A percentile compares a stretch with the other conserved stretches of the same genome.
Evolutionary conservation across 2,888 invertebrate genomes (phyloP).

Genomic region (Toxonevra muliebris): DNA sequence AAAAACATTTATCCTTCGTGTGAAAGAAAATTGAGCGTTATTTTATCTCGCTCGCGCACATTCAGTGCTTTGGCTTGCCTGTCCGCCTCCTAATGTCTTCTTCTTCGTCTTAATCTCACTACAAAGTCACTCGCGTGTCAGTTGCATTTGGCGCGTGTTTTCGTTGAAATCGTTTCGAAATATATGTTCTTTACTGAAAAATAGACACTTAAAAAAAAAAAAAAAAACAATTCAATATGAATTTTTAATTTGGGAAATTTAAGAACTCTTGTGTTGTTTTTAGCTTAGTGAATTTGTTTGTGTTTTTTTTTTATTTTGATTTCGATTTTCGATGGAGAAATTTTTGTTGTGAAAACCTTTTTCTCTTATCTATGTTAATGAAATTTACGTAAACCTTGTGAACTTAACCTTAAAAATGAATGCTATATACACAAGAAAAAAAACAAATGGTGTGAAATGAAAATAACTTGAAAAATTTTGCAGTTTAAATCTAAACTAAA

Average conservation of each 20-base stretch:
- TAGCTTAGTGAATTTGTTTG: not conserved
- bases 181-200: not conserved
- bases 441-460: too few relatives aligned
- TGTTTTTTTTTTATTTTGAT: conserved; percentile 17
- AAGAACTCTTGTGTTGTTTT: conserved; percentile 35
- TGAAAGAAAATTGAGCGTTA: not conserved
- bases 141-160: conserved; percentile 51
- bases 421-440: too few relatives aligned
- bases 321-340: conserved; percentile 1
- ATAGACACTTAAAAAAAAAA: too few relatives aligned
- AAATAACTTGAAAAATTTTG: too few relatives aligned
- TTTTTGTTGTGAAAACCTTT: conserved; percentile 32
- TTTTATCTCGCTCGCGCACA: not conserved
- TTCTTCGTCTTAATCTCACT: too few relatives aligned
- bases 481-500: too few relatives aligned
- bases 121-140: conserved; percentile 38
- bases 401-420: too few relatives aligned
- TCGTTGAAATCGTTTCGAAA: conserved; percentile 28
- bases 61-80: not conserved
- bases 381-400: too few relatives aligned
- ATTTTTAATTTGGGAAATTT: conserved; percentile 9
- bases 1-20: not conserved
- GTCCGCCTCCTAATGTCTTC: too few relatives aligned
- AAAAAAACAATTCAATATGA: conserved; percentile 6
- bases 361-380: conserved; percentile 2